Conservation (phyloP, 2,888 invertebrate genomes). For the Perithous albicinctus region DNA sequence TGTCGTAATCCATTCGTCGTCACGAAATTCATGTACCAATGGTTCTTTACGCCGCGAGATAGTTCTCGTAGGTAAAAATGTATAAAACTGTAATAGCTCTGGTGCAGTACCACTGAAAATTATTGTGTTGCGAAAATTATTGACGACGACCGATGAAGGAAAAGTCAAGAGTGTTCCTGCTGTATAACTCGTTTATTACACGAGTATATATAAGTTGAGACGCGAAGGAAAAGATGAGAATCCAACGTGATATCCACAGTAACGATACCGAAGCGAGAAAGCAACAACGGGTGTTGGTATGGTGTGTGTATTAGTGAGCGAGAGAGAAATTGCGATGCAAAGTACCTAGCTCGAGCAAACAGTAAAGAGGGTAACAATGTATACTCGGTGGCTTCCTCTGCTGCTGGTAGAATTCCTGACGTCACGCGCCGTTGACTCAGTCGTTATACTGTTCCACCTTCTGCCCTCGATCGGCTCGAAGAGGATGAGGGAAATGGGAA, state of each 20-base stretch:
- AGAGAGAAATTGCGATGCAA: conserved; percentile 26
- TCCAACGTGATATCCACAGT: neutral
- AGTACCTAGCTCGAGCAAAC: conserved; percentile 21
- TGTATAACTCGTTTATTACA: conserved; percentile 18
- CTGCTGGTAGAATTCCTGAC: conserved; percentile 37
- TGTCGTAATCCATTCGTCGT: conserved; percentile 17
- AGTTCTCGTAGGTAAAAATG: conserved; percentile 25
- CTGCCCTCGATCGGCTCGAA: conserved; percentile 35
- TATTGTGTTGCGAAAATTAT: conserved; percentile 23
- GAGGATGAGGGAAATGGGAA: conserved; percentile 1
- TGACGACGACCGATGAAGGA: neutral
- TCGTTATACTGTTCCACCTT: conserved; percentile 42
- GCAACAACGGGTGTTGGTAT: neutral
- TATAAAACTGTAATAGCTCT: neutral
- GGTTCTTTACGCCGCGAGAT: neutral
- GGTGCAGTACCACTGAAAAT: neutral
- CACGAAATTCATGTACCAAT: neutral
- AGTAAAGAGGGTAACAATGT: conserved; percentile 53
- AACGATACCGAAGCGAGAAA: neutral
- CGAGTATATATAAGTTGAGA: neutral
- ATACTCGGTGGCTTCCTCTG: conserved; percentile 30
- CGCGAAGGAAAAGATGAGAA: neutral
- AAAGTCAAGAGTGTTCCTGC: conserved; percentile 9
- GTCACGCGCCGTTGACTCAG: conserved; percentile 36
- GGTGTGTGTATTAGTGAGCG: neutral